Conservation (phyloP, 2,797 vertebrate species). For the Champsocephalus gunnari region DNA sequence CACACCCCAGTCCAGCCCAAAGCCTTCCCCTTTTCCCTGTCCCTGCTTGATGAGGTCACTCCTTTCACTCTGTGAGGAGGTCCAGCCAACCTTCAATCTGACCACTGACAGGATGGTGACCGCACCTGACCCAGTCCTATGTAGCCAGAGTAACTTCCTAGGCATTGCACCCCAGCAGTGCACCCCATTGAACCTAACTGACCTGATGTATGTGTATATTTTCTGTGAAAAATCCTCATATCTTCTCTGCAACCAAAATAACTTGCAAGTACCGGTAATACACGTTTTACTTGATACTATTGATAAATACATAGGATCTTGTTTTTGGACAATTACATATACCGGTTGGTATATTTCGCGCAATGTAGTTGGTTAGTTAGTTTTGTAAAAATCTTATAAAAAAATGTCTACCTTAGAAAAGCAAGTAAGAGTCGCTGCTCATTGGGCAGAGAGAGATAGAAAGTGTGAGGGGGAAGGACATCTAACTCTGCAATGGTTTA, state of each 20-base stretch:
- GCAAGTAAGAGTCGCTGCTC: too few species aligned
- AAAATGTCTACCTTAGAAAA: too few species aligned
- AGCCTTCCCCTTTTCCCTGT: conserved; percentile 51
- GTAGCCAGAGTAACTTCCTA: not conserved
- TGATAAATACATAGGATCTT: not conserved
- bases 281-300: not conserved
- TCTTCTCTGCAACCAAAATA: not conserved
- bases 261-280: not conserved
- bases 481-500: too few species aligned
- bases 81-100: conserved; percentile 61
- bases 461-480: too few species aligned
- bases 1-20: conserved; percentile 58
- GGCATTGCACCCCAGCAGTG: not conserved
- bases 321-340: too few species aligned
- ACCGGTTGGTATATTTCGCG: too few species aligned
- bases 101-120: conserved; percentile 61
- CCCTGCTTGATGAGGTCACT: conserved; percentile 68
- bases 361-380: too few species aligned
- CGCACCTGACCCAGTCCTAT: conserved; percentile 31
- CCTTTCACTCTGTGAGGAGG: conserved; percentile 61
- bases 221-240: not conserved
- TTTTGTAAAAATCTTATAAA: too few species aligned
- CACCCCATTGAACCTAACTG: not conserved
- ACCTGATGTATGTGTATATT: not conserved
- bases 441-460: too few species aligned